These are phyloP conservation scores for Aurelia sp. DNA, from an alignment of 30 jellyfish, hydroid and myxozoan genomes.

Conservation along the genomic window DNA sequence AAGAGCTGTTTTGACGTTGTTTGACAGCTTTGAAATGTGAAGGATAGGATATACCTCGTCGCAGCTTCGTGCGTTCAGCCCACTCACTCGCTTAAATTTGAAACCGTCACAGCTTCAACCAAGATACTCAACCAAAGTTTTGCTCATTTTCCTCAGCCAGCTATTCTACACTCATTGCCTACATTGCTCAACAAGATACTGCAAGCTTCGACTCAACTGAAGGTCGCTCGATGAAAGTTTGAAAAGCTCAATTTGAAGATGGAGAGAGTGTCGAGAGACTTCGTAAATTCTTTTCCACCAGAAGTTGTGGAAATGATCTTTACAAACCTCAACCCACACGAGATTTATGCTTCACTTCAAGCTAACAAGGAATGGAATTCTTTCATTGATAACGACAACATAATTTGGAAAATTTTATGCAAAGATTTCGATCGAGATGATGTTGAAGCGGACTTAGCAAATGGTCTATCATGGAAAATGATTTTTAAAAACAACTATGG, in stretches of 20 bases:
- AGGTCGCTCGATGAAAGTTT: neutral
- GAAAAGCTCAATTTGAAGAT: neutral
- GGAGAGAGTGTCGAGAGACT: constrained; percentile 23
- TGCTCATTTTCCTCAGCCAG: no score
- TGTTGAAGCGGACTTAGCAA: constrained; percentile 48
- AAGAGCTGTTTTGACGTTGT: neutral
- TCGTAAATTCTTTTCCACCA: constrained; percentile 61
- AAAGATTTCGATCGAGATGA: constrained; percentile 37
- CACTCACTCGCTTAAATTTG: no score
- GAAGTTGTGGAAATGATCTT: constrained; percentile 66
- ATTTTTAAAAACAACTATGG: constrained; percentile 64
- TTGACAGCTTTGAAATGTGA: neutral
- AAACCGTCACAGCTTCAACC: no score
- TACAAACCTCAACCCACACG: constrained; percentile 37
- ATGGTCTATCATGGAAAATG: constrained; percentile 52
- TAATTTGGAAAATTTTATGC: constrained; percentile 61
- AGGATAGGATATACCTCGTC: no score
- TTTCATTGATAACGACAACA: constrained; percentile 53
- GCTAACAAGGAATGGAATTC: constrained; percentile 44
- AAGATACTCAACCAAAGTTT: no score
- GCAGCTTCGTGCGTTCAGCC: no score
- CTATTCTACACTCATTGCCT: no score
- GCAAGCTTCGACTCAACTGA: neutral
- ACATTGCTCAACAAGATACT: no score
- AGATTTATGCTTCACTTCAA: constrained; percentile 37